Evolutionary conservation across 1,140 invertebrate species (phyloP).

Genomic region (Cepaea nemoralis): DNA sequence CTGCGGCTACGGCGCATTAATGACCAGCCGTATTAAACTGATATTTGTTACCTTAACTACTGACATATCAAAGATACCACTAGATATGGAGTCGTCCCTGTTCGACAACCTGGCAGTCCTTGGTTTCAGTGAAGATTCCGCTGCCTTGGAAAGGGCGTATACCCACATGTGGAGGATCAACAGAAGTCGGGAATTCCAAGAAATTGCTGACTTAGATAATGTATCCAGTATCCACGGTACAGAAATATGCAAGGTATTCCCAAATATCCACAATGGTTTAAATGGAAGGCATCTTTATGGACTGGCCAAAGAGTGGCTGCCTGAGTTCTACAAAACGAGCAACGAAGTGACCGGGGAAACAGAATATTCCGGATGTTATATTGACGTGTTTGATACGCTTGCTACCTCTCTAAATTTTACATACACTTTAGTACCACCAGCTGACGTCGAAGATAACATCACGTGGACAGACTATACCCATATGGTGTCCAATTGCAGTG

Average conservation of each 20-base stretch:
- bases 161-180: not conserved
- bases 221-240: not conserved
- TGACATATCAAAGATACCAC: not conserved
- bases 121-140: not conserved
- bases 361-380: not conserved
- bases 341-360: not conserved
- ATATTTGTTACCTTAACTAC: not conserved
- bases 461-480: not conserved
- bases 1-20: not conserved
- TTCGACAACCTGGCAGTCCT: not conserved
- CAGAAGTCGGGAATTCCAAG: not conserved
- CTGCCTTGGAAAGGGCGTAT: not conserved
- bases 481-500: not conserved
- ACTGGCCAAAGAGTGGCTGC: not conserved
- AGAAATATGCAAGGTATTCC: not conserved
- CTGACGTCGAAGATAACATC: not conserved
- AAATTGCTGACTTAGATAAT: not conserved
- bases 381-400: not conserved
- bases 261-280: not conserved
- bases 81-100: not conserved
- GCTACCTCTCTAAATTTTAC: not conserved
- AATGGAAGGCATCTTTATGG: not conserved
- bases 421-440: not conserved
- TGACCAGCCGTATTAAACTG: not conserved
- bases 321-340: not conserved